Conservation (phyloP, 2,113 vertebrate species). For the Candoia aspera region DNA sequence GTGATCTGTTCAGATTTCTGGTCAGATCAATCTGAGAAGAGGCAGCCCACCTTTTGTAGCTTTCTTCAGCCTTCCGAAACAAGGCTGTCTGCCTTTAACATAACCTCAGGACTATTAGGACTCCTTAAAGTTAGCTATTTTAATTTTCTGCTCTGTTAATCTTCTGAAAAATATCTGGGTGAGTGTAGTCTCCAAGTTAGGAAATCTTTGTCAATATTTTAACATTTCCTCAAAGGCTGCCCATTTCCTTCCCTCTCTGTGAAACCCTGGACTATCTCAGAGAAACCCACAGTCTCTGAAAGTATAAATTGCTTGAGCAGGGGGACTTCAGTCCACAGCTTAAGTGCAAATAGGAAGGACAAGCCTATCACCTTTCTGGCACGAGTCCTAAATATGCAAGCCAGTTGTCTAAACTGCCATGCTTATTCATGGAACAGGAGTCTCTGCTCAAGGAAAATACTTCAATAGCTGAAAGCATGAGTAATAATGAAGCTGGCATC, state of each 20-base stretch:
- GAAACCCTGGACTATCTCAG: neutral
- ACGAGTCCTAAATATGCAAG: constrained; percentile 53
- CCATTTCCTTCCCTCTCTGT: neutral
- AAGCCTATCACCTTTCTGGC: constrained; percentile 15
- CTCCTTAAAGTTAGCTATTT: neutral
- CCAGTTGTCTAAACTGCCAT: constrained; percentile 56
- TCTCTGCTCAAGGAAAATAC: constrained; percentile 64
- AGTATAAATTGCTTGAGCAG: neutral
- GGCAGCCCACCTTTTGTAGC: neutral
- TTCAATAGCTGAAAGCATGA: constrained; percentile 70
- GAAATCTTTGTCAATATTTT: neutral
- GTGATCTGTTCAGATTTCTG: neutral
- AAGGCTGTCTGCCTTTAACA: neutral
- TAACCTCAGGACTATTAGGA: neutral
- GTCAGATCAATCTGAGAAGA: neutral
- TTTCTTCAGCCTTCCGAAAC: neutral
- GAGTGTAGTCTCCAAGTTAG: neutral
- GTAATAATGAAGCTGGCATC: constrained; percentile 71
- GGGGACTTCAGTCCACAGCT: neutral
- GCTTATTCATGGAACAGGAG: constrained; percentile 60
- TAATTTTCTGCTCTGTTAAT: neutral
- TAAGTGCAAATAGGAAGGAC: neutral
- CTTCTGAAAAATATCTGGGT: neutral
- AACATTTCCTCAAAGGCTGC: neutral
- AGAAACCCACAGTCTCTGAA: neutral